Percentiles rank a stretch among this genome's conserved stretches.
Evolutionary conservation across 2,113 vertebrate species (phyloP).

Genomic region (Python bivittatus): DNA sequence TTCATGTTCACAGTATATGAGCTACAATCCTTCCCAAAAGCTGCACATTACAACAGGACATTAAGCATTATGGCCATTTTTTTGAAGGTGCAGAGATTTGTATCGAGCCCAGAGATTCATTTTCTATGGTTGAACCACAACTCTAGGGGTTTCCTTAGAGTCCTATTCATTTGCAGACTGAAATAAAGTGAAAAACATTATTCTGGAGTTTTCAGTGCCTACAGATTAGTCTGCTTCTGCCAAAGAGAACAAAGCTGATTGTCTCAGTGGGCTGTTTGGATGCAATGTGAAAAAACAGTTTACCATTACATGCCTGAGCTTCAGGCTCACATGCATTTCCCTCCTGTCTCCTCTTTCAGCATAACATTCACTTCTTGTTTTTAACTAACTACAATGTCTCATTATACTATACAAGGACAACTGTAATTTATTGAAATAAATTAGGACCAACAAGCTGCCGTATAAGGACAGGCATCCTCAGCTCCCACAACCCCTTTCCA

Average conservation of each 20-base stretch:
- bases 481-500: background rate
- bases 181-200: background rate
- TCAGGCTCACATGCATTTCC: background rate
- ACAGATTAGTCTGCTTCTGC: background rate
- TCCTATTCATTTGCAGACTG: background rate
- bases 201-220: background rate
- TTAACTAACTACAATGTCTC: background rate
- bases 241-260: background rate
- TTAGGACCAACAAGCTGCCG: background rate
- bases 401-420: background rate
- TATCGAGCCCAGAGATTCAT: background rate
- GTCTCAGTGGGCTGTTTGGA: background rate
- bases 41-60: background rate
- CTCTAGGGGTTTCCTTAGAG: background rate
- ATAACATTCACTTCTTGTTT: background rate
- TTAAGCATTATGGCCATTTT: background rate
- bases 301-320: background rate
- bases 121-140: background rate
- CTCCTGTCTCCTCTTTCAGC: background rate
- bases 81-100: background rate
- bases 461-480: background rate
- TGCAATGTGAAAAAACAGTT: background rate
- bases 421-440: background rate
- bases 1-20: background rate
- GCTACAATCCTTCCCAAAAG: background rate